Evolutionary conservation across 2,888 invertebrate species (phyloP).

Genomic region (Mactromeris polynyma): DNA sequence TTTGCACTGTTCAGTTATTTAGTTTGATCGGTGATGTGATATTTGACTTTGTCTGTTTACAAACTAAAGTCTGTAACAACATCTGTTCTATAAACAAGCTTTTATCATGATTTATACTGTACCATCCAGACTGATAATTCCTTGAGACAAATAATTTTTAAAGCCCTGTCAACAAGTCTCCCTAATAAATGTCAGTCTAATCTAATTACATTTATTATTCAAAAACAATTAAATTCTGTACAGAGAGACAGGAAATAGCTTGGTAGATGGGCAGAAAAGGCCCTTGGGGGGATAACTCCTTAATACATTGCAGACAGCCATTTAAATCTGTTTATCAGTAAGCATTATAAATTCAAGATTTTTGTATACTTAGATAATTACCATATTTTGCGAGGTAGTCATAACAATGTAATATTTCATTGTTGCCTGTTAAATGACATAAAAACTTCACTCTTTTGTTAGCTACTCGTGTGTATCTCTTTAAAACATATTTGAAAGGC

Average conservation of each 20-base stretch:
- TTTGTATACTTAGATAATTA: constrained; percentile 6
- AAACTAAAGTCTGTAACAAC: too few relatives aligned
- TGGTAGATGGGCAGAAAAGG: background rate
- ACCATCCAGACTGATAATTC: background rate
- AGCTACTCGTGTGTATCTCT: background rate
- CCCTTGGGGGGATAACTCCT: background rate
- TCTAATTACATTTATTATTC: background rate
- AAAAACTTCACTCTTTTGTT: background rate
- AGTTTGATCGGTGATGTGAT: too few relatives aligned
- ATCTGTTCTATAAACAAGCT: background rate
- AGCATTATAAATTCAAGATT: background rate
- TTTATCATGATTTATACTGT: background rate
- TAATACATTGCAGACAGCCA: background rate
- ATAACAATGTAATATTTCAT: constrained; percentile 15
- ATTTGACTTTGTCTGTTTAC: too few relatives aligned
- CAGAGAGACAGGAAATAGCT: constrained; percentile 2
- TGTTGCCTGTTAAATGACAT: constrained; percentile 10
- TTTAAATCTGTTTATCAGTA: constrained; percentile 7
- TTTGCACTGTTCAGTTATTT: too few relatives aligned
- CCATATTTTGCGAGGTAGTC: background rate
- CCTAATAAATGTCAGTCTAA: background rate
- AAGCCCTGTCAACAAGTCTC: background rate
- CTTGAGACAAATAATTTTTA: background rate
- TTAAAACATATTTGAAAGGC: background rate
- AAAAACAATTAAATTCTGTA: background rate